phyloP scores from a whole-genome alignment of 2,888 invertebrate species.

The Cheilosia vernalis region DNA sequence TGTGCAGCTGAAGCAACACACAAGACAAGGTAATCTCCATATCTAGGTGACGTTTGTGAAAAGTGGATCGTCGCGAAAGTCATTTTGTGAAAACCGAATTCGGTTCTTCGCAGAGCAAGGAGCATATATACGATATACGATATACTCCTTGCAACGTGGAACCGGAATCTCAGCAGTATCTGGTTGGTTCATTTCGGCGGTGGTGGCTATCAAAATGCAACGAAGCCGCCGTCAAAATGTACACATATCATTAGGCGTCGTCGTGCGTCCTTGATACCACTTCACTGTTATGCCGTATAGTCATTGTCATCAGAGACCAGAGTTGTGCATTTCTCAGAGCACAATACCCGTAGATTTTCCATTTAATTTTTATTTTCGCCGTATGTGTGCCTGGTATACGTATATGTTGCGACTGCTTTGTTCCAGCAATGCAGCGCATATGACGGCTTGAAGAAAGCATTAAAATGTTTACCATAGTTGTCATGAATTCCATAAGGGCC shows the following conservation, averaged over 20 bases:
- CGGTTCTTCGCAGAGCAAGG: constrained; percentile 34
- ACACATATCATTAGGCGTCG: constrained; percentile 64
- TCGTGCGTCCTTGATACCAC: constrained; percentile 67
- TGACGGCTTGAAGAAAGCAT: constrained; percentile 66
- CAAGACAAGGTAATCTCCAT: constrained; percentile 62
- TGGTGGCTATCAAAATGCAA: constrained; percentile 8
- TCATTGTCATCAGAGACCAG: constrained; percentile 29
- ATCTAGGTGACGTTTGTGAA: constrained; percentile 61
- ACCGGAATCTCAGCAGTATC: constrained; percentile 39
- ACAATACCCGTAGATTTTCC: constrained; percentile 43
- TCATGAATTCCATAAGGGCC: constrained; percentile 70
- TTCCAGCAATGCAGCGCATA: constrained; percentile 49
- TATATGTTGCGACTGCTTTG: constrained; percentile 39
- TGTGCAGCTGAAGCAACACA: not conserved
- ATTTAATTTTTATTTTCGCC: constrained; percentile 15
- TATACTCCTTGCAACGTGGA: constrained; percentile 6
- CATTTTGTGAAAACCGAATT: constrained; percentile 65
- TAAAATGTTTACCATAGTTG: constrained; percentile 70
- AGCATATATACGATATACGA: not conserved
- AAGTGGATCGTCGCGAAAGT: constrained; percentile 69
- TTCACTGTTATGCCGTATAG: constrained; percentile 44
- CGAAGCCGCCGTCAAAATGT: constrained; percentile 55
- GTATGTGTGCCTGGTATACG: not conserved
- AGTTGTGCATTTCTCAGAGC: constrained; percentile 57
- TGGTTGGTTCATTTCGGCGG: constrained; percentile 7